A percentile compares a stretch with the other conserved stretches of the same genome.
These are phyloP conservation scores for Tupaia tana DNA, from an alignment of 2,113 vertebrate species.

Conservation along the genomic window DNA sequence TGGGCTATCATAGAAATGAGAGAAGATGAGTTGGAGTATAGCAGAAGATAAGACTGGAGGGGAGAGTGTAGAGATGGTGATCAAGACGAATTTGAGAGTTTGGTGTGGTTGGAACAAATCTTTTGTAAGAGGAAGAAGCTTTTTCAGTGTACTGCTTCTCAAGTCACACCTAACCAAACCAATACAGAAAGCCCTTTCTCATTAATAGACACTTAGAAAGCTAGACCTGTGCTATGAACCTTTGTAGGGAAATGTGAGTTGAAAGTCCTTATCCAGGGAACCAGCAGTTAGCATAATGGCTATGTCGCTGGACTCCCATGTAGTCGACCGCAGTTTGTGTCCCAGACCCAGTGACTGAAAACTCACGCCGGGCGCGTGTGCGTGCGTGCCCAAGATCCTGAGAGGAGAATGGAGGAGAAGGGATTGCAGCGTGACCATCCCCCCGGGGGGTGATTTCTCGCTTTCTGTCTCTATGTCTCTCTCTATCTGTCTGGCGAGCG, in stretches of 20 bases:
- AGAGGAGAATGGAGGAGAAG: too few species aligned
- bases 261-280: neutral
- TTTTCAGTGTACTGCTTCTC: neutral
- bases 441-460: too few species aligned
- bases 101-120: slow-evolving; percentile 17
- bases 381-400: too few species aligned
- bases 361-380: too few species aligned
- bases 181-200: neutral
- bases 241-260: neutral
- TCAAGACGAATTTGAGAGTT: neutral
- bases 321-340: too few species aligned
- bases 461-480: too few species aligned
- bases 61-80: neutral
- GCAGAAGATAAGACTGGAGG: neutral
- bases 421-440: too few species aligned
- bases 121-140: neutral
- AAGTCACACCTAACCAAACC: neutral
- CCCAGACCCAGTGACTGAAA: too few species aligned
- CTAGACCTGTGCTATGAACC: neutral
- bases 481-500: too few species aligned
- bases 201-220: neutral
- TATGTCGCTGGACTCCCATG: too few species aligned
- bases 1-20: neutral
- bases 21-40: neutral
- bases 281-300: too few species aligned